phyloP scores from a whole-genome alignment of 2,888 invertebrate genomes.

The Cephus pygmeus region DNA sequence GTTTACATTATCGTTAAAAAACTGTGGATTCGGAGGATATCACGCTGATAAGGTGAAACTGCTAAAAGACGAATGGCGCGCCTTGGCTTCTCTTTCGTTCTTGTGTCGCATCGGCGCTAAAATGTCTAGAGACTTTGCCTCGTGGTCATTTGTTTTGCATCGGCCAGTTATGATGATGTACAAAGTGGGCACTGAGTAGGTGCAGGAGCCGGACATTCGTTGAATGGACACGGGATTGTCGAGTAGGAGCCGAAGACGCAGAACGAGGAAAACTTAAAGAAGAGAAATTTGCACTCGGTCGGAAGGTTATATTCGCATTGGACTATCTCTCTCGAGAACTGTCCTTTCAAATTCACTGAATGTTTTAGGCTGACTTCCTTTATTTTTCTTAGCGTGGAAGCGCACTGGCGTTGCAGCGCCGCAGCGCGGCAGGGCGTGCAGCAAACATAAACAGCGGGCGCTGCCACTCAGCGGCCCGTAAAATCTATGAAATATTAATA shows the following conservation, averaged over 20 bases:
- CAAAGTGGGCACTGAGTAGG: slow-evolving; percentile 48
- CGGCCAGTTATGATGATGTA: slow-evolving; percentile 39
- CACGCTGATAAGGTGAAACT: too few relatives aligned
- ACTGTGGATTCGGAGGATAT: too few relatives aligned
- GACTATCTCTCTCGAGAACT: too few relatives aligned
- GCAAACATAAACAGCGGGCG: slow-evolving; percentile 36
- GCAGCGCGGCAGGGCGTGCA: background rate
- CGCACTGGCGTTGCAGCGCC: too few relatives aligned
- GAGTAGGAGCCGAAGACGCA: too few relatives aligned
- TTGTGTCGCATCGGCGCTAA: slow-evolving; percentile 43
- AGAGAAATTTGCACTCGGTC: too few relatives aligned
- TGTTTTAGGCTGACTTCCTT: too few relatives aligned
- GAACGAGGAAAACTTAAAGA: too few relatives aligned
- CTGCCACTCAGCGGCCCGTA: slow-evolving; percentile 50
- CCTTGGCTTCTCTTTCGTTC: slow-evolving; percentile 20
- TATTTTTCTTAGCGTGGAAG: too few relatives aligned
- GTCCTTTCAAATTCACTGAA: too few relatives aligned
- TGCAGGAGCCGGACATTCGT: slow-evolving; percentile 23
- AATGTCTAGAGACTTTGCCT: slow-evolving; percentile 47
- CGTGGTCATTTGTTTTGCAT: slow-evolving; percentile 14
- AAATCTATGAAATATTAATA: slow-evolving; percentile 53
- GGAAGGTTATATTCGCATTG: too few relatives aligned
- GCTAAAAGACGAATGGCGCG: background rate
- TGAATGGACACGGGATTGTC: background rate
- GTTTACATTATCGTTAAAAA: too few relatives aligned